These are phyloP conservation scores for Lithophane semibrunnea DNA, from an alignment of 2,888 invertebrate species.

Conservation along the genomic window DNA sequence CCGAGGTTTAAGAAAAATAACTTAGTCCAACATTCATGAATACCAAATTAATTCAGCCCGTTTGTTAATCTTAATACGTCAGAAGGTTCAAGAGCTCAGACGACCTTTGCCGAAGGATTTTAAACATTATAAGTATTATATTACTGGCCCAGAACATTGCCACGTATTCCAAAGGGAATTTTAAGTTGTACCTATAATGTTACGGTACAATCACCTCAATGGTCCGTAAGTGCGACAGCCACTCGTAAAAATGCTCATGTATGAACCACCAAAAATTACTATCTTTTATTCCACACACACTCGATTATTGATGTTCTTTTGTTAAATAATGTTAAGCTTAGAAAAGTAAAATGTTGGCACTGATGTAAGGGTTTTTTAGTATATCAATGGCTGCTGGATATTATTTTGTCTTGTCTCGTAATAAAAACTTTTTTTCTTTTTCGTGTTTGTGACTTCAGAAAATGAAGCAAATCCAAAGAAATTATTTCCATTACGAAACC, in stretches of 20 bases:
- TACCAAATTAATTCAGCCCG: slow-evolving; percentile 10
- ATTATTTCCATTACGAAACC: not conserved
- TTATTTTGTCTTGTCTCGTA: slow-evolving; percentile 3
- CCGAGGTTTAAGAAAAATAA: not conserved
- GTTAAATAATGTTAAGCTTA: not conserved
- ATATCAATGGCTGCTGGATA: not conserved
- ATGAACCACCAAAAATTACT: not conserved
- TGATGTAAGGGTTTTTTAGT: too few species aligned
- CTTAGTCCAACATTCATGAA: not conserved
- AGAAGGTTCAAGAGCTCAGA: not conserved
- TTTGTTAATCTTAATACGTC: slow-evolving; percentile 15
- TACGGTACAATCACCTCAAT: slow-evolving; percentile 13
- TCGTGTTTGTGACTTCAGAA: not conserved
- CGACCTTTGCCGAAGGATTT: slow-evolving; percentile 1
- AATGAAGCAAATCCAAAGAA: not conserved
- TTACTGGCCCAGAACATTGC: slow-evolving; percentile 8
- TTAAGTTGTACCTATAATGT: slow-evolving; percentile 17
- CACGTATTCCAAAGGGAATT: slow-evolving; percentile 28
- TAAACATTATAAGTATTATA: slow-evolving; percentile 18
- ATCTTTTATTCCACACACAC: slow-evolving; percentile 3
- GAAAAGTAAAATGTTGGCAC: not conserved
- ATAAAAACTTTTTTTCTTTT: not conserved
- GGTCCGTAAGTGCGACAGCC: not conserved
- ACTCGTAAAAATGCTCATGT: slow-evolving; percentile 23
- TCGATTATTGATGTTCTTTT: slow-evolving; percentile 3